Evolutionary conservation across 2,113 vertebrate genomes (phyloP), one percentile per base, ranked within the genome.

Genomic region (Trinectes maculatus): DNA sequence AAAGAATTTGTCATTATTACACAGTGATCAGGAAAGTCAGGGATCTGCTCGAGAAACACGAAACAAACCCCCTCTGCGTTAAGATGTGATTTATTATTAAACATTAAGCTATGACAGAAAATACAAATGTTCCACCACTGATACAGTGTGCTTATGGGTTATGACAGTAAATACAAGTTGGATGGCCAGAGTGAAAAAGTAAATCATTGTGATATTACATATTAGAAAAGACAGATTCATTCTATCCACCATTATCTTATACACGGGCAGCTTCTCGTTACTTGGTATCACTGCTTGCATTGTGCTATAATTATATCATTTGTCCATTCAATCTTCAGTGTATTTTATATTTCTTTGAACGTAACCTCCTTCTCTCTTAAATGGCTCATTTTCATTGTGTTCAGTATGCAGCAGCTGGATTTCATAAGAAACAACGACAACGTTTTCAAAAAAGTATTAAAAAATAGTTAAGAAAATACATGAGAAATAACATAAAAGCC

Each of bases 371-470:
- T 33, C 40, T 22, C 5, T 26, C 3, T 29, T 15, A n/a, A 22
- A 53, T 37, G 51, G 31, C 43, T 46, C 8, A 26, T 12, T 33
- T 48, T 15, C 31, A 33, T 24, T 11, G 1, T 39, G 19, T 5
- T 37, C 37, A 56, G 18, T 22, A 33, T 6, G 16, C 28, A 37
- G 8, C 37, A 40, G 13, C n/a, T n/a, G n/a, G n/a, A n/a, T n/a
- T n/a, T n/a, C n/a, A n/a, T n/a, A n/a, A n/a, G n/a, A n/a, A n/a
- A n/a, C n/a, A 59, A 13, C 11, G 13, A 68, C 12, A 46, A 22
- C 89, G 86, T 89, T 83, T 28, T 71, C 76, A 74, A 85, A 80
- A n/a, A 71, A 24, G 55, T 73, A 70, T 62, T 64, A 85, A 34
- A 49, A 49, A 49, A 21, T 64, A 87, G 83, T 47, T 67, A 22